A percentile compares a stretch with the other conserved stretches of the same genome.
phyloP scores from a whole-genome alignment of 2,113 vertebrate species.

The Uropsilus gracilis region DNA sequence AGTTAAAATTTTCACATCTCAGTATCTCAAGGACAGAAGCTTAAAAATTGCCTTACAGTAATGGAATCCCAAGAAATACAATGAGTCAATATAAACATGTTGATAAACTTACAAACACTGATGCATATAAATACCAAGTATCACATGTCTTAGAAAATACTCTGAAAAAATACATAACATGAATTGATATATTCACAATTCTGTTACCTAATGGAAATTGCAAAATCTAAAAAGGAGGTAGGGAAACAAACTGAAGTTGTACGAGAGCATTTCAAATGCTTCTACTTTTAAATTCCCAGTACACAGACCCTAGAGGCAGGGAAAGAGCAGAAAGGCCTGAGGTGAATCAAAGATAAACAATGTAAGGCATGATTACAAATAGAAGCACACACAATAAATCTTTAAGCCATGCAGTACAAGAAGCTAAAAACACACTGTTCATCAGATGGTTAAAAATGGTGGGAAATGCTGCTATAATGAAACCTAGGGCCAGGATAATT shows the following conservation, averaged over 20 bases:
- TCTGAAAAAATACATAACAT: slow-evolving; percentile 26
- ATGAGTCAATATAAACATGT: neutral
- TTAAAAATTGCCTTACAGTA: slow-evolving; percentile 15
- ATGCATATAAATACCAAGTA: neutral
- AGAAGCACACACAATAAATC: neutral
- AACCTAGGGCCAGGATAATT: neutral
- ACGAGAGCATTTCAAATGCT: neutral
- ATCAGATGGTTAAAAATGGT: slow-evolving; percentile 12
- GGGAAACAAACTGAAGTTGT: slow-evolving; percentile 9
- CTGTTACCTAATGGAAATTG: slow-evolving; percentile 13
- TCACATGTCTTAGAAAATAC: neutral
- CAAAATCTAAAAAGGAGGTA: slow-evolving; percentile 16
- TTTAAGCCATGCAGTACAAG: neutral
- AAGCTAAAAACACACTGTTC: neutral
- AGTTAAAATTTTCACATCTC: slow-evolving; percentile 27
- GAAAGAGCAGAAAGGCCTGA: neutral
- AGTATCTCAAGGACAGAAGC: neutral
- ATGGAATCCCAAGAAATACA: neutral
- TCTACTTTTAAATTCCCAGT: neutral
- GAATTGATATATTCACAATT: slow-evolving; percentile 21
- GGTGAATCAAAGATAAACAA: neutral
- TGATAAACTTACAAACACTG: neutral
- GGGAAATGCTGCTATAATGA: neutral
- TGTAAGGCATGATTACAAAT: neutral
- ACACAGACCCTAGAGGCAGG: neutral